Base-by-base conservation (phyloP, 2,113 vertebrate genomes). In the Furnarius figulus region DNA sequence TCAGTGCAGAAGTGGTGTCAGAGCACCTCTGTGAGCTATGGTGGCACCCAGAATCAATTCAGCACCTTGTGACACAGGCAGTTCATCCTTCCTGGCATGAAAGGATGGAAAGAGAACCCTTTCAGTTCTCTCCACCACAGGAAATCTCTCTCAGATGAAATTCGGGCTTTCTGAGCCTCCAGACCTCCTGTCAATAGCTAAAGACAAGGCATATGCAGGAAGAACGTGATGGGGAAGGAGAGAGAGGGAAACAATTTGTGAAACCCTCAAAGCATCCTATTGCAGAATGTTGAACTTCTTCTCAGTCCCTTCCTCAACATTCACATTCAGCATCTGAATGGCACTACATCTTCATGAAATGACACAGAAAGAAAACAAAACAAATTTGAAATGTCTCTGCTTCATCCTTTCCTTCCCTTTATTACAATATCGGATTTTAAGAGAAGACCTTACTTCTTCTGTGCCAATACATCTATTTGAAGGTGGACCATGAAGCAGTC, bases 401-500 rank as follows among this genome's bases (percentile, higher is more conserved):
- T 87, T 85, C 66, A 59, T 77, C 80, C 52, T 80, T 87, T n/a
- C 39, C 11, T 66, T 87, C 50, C 49, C 18, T 37, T 55, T 42
- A 62, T 12, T 85, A 25, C 14, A 39, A 4, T 31, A 35, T 5
- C 44, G 8, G 10, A 58, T 55, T 25, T 20, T 25, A 25, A 91
- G 28, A 72, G 44, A 84, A 68, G 9, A 8, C 4, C 25, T 46
- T 63, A 31, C 9, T 85, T 44, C 31, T 63, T 89, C 25, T n/a
- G 24, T 46, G 31, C 5, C 10, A 6, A 27, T 28, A 42, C 5
- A 66, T 46, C 30, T 53, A 19, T 87, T 59, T 73, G 50, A 62
- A 10, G 21, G 17, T 67, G 37, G 16, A 55, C 28, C 53, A 42
- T 0, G 0, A 87, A 85, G 14, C 10, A 28, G 40, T 58, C 30